A percentile compares a stretch with the other conserved stretches of the same genome.
Evolutionary conservation across 2,113 vertebrate genomes (phyloP).

Genomic region (Chlorocebus sabaeus): DNA sequence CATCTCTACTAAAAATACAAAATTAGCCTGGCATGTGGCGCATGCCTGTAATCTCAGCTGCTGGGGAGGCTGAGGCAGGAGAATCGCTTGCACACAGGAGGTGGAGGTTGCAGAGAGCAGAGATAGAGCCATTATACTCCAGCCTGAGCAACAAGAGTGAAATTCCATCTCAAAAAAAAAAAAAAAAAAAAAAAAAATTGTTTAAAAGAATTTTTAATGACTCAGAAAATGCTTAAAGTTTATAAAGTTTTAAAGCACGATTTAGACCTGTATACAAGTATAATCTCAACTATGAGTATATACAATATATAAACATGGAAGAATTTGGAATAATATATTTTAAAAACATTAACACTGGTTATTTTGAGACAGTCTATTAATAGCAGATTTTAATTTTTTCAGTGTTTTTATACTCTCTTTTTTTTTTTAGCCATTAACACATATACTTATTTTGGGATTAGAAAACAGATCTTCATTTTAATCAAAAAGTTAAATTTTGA

Average conservation of each 20-base stretch:
- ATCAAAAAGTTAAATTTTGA: neutral
- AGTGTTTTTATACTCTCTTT: neutral
- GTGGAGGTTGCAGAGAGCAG: too few species aligned
- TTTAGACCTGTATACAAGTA: neutral
- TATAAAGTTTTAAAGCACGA: neutral
- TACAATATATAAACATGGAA: neutral
- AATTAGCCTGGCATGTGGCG: too few species aligned
- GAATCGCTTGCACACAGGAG: too few species aligned
- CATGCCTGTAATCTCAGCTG: too few species aligned
- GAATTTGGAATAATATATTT: neutral
- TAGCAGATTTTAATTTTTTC: neutral
- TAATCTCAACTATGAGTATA: neutral
- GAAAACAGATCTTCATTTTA: neutral
- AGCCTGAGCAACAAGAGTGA: too few species aligned
- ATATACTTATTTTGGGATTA: neutral
- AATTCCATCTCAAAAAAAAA: too few species aligned
- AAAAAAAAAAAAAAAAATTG: too few species aligned
- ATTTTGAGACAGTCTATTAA: neutral
- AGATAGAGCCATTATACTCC: too few species aligned
- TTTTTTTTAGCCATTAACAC: slow-evolving; percentile 8
- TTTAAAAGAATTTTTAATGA: neutral
- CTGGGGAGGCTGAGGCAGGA: too few species aligned
- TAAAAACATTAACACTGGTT: neutral
- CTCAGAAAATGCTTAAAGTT: neutral
- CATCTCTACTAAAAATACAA: too few species aligned